Percentiles rank a stretch among this genome's conserved stretches.
phyloP scores from a whole-genome alignment of 92 coral and sea anemone species.

The Porites lobata region DNA sequence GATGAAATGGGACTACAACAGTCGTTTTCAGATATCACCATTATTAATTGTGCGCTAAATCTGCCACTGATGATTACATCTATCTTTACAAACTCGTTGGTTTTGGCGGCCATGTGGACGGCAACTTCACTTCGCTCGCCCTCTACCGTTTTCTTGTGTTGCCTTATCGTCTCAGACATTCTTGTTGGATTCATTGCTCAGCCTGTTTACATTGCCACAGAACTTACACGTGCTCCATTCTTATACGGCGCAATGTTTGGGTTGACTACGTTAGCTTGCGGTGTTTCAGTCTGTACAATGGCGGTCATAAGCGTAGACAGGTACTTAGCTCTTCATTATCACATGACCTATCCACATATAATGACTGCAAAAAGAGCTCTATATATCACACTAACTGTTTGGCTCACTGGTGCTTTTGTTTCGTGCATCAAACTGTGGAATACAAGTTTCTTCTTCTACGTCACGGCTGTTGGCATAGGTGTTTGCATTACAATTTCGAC shows the following conservation, averaged over 20 bases:
- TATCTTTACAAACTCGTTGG: background rate
- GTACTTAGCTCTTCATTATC: background rate
- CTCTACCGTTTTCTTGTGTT: background rate
- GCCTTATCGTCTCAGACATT: conserved; percentile 1
- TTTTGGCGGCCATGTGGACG: conserved; percentile 3
- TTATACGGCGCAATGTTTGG: background rate
- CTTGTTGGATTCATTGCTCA: conserved; percentile 21
- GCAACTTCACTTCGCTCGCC: conserved; percentile 2
- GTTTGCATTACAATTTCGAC: background rate
- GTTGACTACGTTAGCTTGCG: background rate
- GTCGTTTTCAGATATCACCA: too few species aligned
- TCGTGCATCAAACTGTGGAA: background rate
- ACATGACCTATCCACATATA: background rate
- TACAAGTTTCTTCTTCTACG: background rate
- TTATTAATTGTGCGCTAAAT: conserved; percentile 15
- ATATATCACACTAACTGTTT: background rate
- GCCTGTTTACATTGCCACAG: conserved; percentile 14
- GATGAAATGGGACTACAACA: too few species aligned
- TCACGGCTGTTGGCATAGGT: background rate
- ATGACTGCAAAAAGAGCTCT: conserved; percentile 9
- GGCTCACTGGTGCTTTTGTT: background rate
- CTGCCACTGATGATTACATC: background rate
- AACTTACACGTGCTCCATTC: background rate
- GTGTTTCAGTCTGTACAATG: conserved; percentile 1
- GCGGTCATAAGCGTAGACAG: conserved; percentile 19